Percentiles rank a stretch among this genome's conserved stretches.
These are phyloP conservation scores for Coreoperca whiteheadi DNA, from an alignment of 2,113 vertebrate species.

Conservation along the genomic window DNA sequence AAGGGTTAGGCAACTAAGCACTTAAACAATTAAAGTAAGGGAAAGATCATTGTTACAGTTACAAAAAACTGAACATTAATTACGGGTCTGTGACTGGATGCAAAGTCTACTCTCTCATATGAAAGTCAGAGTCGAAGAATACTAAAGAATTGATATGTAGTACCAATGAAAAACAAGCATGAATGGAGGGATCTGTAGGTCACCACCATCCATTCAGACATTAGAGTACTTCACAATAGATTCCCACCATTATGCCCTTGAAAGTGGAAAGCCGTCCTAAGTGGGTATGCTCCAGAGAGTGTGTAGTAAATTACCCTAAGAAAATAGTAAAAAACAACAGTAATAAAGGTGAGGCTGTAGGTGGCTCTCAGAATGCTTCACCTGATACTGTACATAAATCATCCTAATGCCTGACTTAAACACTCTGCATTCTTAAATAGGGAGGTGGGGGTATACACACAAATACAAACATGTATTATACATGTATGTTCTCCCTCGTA, in stretches of 20 bases:
- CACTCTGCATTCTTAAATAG: slow-evolving; percentile 82
- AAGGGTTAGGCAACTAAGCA: neutral
- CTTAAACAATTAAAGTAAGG: neutral
- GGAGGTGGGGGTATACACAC: slow-evolving; percentile 45
- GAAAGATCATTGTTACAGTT: neutral
- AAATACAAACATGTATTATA: slow-evolving; percentile 58
- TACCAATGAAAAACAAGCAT: neutral
- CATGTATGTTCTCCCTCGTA: neutral
- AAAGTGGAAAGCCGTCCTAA: slow-evolving; percentile 69
- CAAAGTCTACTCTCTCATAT: neutral
- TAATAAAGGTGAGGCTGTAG: slow-evolving; percentile 77
- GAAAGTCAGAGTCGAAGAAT: neutral
- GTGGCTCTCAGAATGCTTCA: slow-evolving; percentile 74
- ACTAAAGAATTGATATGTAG: neutral
- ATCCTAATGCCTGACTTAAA: slow-evolving; percentile 81
- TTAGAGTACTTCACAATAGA: slow-evolving; percentile 27
- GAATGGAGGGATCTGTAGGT: slow-evolving; percentile 21
- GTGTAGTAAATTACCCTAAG: slow-evolving; percentile 79
- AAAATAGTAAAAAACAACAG: slow-evolving; percentile 82
- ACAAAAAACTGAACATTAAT: neutral
- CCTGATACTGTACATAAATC: slow-evolving; percentile 82
- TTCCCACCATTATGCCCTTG: slow-evolving; percentile 78
- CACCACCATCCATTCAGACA: slow-evolving; percentile 26
- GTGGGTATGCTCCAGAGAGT: slow-evolving; percentile 73
- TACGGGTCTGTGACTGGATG: neutral